These are phyloP conservation scores for Pristis pectinata DNA, from an alignment of 2,797 vertebrate genomes.

Conservation along the genomic window DNA sequence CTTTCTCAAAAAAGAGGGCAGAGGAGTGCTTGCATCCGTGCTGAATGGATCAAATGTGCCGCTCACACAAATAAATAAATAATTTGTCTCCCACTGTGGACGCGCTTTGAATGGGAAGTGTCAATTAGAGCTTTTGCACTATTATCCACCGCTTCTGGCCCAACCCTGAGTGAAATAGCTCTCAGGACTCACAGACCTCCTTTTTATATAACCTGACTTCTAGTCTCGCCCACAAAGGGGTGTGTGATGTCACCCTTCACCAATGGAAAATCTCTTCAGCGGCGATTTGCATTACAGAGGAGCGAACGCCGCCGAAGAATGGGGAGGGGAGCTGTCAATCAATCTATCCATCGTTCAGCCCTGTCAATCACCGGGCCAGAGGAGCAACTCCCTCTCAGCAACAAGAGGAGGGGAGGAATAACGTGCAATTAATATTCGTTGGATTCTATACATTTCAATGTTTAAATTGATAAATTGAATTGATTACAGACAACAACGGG, in stretches of 20 bases:
- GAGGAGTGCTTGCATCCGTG: background rate
- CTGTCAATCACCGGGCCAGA: background rate
- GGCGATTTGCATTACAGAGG: background rate
- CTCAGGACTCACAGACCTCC: background rate
- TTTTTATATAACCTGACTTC: background rate
- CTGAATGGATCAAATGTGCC: background rate
- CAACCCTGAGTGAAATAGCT: constrained; percentile 12
- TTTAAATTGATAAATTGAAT: background rate
- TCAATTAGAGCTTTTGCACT: background rate
- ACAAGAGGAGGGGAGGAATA: background rate
- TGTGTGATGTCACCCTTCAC: background rate
- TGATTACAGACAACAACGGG: background rate
- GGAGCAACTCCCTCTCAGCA: background rate
- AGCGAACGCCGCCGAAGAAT: background rate
- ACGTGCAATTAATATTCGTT: background rate
- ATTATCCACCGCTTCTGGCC: background rate
- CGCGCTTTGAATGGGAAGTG: background rate
- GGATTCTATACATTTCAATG: background rate
- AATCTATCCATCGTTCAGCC: background rate
- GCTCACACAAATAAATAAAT: background rate
- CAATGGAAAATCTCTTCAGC: background rate
- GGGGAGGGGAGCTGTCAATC: constrained; percentile 6
- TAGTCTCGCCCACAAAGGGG: background rate
- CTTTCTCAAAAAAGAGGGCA: background rate
- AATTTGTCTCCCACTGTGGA: background rate